phyloP scores from a whole-genome alignment of 1,140 invertebrate species.

The Drosophila ficusphila region DNA sequence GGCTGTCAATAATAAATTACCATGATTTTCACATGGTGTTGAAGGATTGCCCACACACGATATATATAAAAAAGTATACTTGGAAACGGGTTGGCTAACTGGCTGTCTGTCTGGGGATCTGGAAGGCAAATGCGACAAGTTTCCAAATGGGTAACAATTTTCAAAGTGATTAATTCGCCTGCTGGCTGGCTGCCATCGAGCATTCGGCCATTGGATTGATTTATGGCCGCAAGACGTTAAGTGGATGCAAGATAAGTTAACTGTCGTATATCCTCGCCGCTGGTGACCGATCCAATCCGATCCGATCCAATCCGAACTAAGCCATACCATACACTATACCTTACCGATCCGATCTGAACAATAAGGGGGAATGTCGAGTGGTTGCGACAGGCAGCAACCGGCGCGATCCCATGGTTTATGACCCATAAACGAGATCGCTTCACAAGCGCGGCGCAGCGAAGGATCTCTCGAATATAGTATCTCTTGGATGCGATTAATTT shows the following conservation, averaged over 20 bases:
- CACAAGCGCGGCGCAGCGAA: constrained; percentile 50
- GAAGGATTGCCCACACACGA: constrained; percentile 78
- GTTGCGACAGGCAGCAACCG: constrained; percentile 15
- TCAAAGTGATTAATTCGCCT: constrained; percentile 83
- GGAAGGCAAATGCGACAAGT: constrained; percentile 78
- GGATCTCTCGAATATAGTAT: constrained; percentile 41
- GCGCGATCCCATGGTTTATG: constrained; percentile 72
- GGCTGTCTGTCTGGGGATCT: constrained; percentile 12
- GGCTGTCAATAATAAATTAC: constrained; percentile 70
- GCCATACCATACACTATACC: no score
- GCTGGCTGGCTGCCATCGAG: constrained; percentile 76
- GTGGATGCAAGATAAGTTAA: constrained; percentile 83
- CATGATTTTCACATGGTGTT: constrained; percentile 68
- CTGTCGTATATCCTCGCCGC: constrained; percentile 80
- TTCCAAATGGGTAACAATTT: constrained; percentile 82
- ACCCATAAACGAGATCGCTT: constrained; percentile 79
- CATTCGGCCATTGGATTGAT: constrained; percentile 81
- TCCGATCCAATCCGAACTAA: neutral
- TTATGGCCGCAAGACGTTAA: constrained; percentile 82
- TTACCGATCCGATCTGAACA: constrained; percentile 38
- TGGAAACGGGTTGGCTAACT: constrained; percentile 16
- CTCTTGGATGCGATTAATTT: constrained; percentile 73
- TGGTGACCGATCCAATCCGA: constrained; percentile 64
- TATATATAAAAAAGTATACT: constrained; percentile 14
- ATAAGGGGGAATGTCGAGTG: constrained; percentile 49